A percentile compares a stretch with the other conserved stretches of the same genome.
Conservation (phyloP, 1,140 invertebrate genomes). For the Penaeus indicus region DNA sequence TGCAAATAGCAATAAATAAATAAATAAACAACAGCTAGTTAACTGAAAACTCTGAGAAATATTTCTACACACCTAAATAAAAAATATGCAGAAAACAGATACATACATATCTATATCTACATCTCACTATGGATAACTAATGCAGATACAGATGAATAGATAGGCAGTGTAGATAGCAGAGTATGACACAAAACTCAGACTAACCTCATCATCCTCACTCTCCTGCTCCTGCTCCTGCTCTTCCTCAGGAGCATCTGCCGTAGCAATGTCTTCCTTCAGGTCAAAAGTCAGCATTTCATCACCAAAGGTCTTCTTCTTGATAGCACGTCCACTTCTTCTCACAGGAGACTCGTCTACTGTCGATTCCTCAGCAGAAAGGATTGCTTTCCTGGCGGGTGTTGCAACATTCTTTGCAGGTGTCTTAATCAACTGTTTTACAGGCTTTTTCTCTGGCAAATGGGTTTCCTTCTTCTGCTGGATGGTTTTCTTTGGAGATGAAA, state of each 20-base stretch:
- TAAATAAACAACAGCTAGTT: too few relatives aligned
- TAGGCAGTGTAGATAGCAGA: too few relatives aligned
- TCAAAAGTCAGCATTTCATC: constrained; percentile 64
- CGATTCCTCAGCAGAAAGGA: constrained; percentile 22
- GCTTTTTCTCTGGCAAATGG: not conserved
- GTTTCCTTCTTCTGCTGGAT: too few relatives aligned
- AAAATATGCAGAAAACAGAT: too few relatives aligned
- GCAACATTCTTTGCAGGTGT: not conserved
- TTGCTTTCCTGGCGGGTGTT: not conserved
- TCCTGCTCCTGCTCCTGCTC: constrained; percentile 34
- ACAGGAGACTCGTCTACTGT: constrained; percentile 44
- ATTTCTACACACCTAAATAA: too few relatives aligned
- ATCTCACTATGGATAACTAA: too few relatives aligned
- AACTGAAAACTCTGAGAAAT: too few relatives aligned
- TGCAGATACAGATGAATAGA: too few relatives aligned
- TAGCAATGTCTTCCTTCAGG: constrained; percentile 43
- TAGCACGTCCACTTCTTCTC: constrained; percentile 56
- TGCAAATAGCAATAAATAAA: too few relatives aligned
- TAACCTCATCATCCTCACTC: not conserved
- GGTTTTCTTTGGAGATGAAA: too few relatives aligned
- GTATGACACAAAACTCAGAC: not conserved
- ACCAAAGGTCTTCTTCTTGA: constrained; percentile 66
- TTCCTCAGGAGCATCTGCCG: not conserved
- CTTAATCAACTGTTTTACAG: not conserved
- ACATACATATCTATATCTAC: too few relatives aligned